Base-by-base conservation (phyloP, 2,797 vertebrate species). In the Champsocephalus gunnari region DNA sequence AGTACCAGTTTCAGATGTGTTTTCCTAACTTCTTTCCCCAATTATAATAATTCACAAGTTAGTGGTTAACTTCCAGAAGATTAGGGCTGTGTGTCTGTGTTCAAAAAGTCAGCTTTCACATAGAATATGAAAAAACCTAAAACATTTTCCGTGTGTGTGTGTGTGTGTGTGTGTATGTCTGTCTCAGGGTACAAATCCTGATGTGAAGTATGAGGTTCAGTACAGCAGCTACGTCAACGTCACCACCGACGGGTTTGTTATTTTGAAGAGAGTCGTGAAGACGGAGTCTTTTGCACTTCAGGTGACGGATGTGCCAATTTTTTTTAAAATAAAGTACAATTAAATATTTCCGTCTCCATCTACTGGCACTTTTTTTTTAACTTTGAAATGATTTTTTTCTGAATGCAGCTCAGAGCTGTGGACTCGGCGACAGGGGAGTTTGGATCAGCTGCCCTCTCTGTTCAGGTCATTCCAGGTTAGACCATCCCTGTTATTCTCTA, bases 161-260 rank as follows among this genome's bases (percentile, higher is more conserved):
- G 16, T 59, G 0, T 45, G 14, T 44, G 2, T 21, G 21, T 51
- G 8, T 43, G 16, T 56, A 0, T 45, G 14, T 38, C 2, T 21
- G 21, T 63, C 17, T 92, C 94, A 98, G 97, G 95, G 95, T 57
- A 5, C 95, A 75, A 98, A 98, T 89, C 96, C 96, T 47, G 94
- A 95, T 19, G 79, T 97, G 5, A 83, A 82, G 63, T 97, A 98
- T 21, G 92, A 91, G 82, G 92, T 97, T 63, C 92, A 94, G 80
- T 96, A 96, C 92, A 96, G 94, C 94, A 95, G 91, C 0, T 93
- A 96, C 13, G 97, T 98, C 80, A 95, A 87, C 0, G 88, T 96
- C 60, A 96, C 96, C 19, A 87, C 71, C 2, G 96, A 97, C 0
- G 96, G 97, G 3, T 93, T 96, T 38, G 90, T 97, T 79, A 86